phyloP scores from a whole-genome alignment of 1,140 invertebrate species.

The Bombus difficillimus region DNA sequence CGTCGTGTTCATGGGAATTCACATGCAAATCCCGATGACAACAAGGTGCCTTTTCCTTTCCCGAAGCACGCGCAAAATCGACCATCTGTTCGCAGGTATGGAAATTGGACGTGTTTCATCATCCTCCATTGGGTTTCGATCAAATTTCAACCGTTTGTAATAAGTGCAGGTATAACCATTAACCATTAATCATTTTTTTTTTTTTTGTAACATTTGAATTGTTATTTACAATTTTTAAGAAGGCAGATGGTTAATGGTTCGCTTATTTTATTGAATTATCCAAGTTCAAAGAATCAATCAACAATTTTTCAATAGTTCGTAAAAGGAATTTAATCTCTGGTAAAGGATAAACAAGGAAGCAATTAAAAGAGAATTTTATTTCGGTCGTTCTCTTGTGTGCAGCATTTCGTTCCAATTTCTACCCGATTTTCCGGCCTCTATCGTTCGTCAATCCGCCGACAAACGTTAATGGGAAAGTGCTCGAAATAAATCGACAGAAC shows the following conservation, averaged over 20 bases:
- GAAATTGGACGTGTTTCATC: slow-evolving; percentile 27
- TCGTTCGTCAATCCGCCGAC: slow-evolving; percentile 38
- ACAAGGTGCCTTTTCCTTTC: slow-evolving; percentile 56
- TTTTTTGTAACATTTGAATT: background rate
- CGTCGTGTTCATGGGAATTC: slow-evolving; percentile 66
- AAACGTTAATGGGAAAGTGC: slow-evolving; percentile 50
- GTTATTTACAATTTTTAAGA: background rate
- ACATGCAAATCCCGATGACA: slow-evolving; percentile 70
- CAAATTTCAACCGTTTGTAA: background rate
- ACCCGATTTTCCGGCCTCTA: slow-evolving; percentile 21
- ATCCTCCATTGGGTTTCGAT: background rate
- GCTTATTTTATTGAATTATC: background rate
- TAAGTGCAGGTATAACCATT: background rate
- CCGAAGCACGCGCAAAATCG: slow-evolving; percentile 40
- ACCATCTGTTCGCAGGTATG: slow-evolving; percentile 62
- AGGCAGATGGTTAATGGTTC: no score
- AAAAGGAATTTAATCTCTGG: background rate
- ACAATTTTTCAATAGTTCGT: background rate
- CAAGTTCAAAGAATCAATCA: background rate
- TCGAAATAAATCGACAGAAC: slow-evolving; percentile 50
- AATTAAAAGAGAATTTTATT: slow-evolving; percentile 32
- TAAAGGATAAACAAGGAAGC: background rate
- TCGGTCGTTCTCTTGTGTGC: background rate
- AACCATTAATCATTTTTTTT: no score
- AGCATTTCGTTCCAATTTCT: slow-evolving; percentile 32